Evolutionary conservation across 1,140 invertebrate species (phyloP), one percentile per base, ranked within the genome.

Genomic region (Drosophila azteca): DNA sequence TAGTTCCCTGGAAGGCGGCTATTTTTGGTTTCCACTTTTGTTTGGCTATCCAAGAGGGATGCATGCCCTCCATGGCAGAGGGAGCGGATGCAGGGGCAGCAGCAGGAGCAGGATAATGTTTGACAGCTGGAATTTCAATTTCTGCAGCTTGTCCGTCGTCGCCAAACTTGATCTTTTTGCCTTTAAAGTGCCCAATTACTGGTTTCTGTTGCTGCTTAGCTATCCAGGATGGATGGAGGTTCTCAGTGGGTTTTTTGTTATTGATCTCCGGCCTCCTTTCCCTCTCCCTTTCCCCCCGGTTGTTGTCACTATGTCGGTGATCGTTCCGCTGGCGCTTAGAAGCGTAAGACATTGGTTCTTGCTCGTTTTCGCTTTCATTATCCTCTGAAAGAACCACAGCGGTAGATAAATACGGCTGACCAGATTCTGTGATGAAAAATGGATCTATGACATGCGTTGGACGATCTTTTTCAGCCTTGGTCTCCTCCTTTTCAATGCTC

Each of bases 41-140:
- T 72, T 94, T 94, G 4, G 94, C 94, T 82, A 93, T 93, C 94
- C 94, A 94, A 9, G 94, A 94, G 3, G 94, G 94, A 92, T 94
- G 94, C 62, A 94, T 88, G 22, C 75, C 74, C 7, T 75, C 76
- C 2, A 55, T 63, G 15, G 54, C 51, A 17, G 15, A 39, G 8
- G 57, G 41, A 15, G 13, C 17, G 1, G 51, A 3, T 13, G 45
- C 2, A 2, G 24, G 13, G 11, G 48, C 2, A 2, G 24, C 8
- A 26, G 48, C 2, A 2, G 24, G 9, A 26, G 48, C 15, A 58
- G 29, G 8, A 39, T 39, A 3, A 13, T 39, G 11, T 1, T 15
- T 39, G 0, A 7, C n/a, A 20, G 1, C 13, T 3, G 43, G 20
- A 9, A 20, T 2, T 15, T 3, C 50, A 4, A 45, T 22, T 31